These are phyloP conservation scores for Danaus plexippus DNA, from an alignment of 1,140 invertebrate species.

Conservation along the genomic window DNA sequence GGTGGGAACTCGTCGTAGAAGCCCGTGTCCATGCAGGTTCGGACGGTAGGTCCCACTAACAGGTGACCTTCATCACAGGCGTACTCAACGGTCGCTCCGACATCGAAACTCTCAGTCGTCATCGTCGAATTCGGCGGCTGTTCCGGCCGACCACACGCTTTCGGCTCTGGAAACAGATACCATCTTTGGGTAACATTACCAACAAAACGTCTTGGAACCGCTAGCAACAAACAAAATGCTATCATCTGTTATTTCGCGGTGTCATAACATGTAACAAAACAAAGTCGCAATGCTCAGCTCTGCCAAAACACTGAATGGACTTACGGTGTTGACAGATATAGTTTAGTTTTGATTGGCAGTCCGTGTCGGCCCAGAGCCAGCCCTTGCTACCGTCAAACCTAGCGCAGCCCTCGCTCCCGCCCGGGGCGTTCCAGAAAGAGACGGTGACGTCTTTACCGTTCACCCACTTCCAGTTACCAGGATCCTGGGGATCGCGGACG, in stretches of 20 bases:
- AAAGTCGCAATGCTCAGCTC: slow-evolving; percentile 12
- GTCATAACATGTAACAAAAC: not conserved
- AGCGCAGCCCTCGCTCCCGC: slow-evolving; percentile 89
- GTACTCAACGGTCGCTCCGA: slow-evolving; percentile 90
- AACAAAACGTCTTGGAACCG: not conserved
- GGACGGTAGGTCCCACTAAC: slow-evolving; percentile 85
- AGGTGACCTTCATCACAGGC: slow-evolving; percentile 89
- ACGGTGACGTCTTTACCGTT: slow-evolving; percentile 90
- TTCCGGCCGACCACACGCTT: slow-evolving; percentile 90
- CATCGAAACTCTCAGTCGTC: slow-evolving; percentile 80
- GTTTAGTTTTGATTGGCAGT: slow-evolving; percentile 88
- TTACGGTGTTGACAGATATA: slow-evolving; percentile 96
- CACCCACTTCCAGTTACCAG: slow-evolving; percentile 91
- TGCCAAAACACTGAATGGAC: slow-evolving; percentile 55
- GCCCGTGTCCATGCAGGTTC: slow-evolving; percentile 91
- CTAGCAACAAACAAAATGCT: not conserved
- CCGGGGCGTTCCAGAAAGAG: slow-evolving; percentile 93
- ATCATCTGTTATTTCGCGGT: not conserved
- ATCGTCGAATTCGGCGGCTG: slow-evolving; percentile 95
- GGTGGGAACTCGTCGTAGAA: slow-evolving; percentile 96
- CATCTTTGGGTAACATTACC: not conserved
- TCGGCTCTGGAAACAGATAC: slow-evolving; percentile 77
- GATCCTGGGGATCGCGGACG: slow-evolving; percentile 83
- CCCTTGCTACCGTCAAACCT: slow-evolving; percentile 93
- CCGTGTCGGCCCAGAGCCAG: slow-evolving; percentile 95